Evolutionary conservation across 2,113 vertebrate species (phyloP).

Genomic region (human): GRCh38 chr14:75063001-75063500

Average conservation of each 20-base stretch:
- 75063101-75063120: neutral
- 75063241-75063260: neutral
- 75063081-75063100: neutral
- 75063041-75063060: conserved; percentile 9
- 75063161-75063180: neutral
- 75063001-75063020: neutral
- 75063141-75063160: neutral
- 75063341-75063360: neutral
- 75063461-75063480: conserved; percentile 92
- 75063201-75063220: neutral
- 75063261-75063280: neutral
- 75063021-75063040: neutral
- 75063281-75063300: neutral
- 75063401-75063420: neutral
- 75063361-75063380: neutral
- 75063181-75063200: neutral
- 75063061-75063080: neutral
- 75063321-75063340: neutral
- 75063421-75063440: neutral
- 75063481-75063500: conserved; percentile 97
- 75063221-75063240: neutral
- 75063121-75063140: neutral
- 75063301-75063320: neutral
- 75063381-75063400: neutral
- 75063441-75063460: neutral